These are phyloP conservation scores for Sicus ferrugineus DNA, from an alignment of 2,888 invertebrate genomes.

Conservation along the genomic window DNA sequence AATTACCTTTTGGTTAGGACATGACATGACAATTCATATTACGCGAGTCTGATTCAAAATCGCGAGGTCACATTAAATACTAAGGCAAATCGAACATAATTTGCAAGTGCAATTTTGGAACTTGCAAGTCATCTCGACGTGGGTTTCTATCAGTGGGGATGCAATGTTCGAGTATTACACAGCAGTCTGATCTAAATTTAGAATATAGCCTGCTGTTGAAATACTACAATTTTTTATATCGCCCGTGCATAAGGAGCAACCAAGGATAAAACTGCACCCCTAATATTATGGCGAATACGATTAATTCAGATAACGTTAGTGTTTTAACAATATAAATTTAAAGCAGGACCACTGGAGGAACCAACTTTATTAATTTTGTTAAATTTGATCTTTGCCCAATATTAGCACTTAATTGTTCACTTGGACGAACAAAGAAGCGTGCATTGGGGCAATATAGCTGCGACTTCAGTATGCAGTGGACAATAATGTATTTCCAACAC, in stretches of 20 bases:
- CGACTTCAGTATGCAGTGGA: not conserved
- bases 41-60: too few relatives aligned
- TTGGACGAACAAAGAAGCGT: constrained; percentile 37
- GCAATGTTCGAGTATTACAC: constrained; percentile 39
- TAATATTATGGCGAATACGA: constrained; percentile 22
- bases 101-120: too few relatives aligned
- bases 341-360: constrained; percentile 18
- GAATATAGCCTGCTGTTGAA: constrained; percentile 36
- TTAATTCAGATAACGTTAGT: not conserved
- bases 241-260: constrained; percentile 35
- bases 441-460: constrained; percentile 40
- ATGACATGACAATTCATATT: too few relatives aligned
- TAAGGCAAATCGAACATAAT: too few relatives aligned
- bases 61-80: too few relatives aligned
- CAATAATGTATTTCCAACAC: too few relatives aligned
- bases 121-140: too few relatives aligned
- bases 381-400: constrained; percentile 44
- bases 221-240: constrained; percentile 38
- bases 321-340: constrained; percentile 21
- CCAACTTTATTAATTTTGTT: constrained; percentile 36
- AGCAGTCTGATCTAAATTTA: constrained; percentile 30
- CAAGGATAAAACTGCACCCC: constrained; percentile 2
- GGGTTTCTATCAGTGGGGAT: too few relatives aligned
- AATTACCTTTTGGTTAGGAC: too few relatives aligned
- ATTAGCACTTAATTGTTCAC: constrained; percentile 46